Base-by-base conservation (phyloP, 2,888 invertebrate genomes). In the Eupithecia exiguata region DNA sequence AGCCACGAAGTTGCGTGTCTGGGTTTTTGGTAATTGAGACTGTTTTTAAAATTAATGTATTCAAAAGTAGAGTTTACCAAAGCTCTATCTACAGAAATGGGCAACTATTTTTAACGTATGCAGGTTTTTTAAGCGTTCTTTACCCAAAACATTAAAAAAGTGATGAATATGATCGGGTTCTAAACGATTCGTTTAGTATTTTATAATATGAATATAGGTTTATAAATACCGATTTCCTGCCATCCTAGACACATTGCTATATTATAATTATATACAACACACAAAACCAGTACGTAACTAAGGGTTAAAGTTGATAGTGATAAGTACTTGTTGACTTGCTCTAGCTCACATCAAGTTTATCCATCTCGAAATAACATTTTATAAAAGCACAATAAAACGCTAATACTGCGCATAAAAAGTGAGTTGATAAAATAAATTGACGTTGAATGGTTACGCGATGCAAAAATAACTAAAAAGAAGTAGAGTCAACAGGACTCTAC, bases 371-470 rank as follows among this genome's bases (percentile, higher is more conserved):
- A 63, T 63, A 63, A 36, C 36, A 35, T 35, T 62, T 69, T 70
- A 70, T 70, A 70, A 73, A 69, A 70, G 58, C 18, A 36, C 35
- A 49, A 65, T 72, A 66, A 73, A 73, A 73, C 18, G 10, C 30
- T 61, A 43, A 66, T 49, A 49, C 21, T 12, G 18, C 40, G 67
- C 62, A 62, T 70, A 62, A 66, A 66, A 73, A 73, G 53, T 67
- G 62, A 43, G 38, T 40, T 53, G 62, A 58, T 70, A 74, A 74
- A 70, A 71, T 68, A 65, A 70, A 70, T 68, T 70, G 40, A 43
- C 70, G 25, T 74, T 68, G 25, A 68, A 74, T 25, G 49, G 30
- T 61, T 62, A n/a, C n/a, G 21, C 35, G 21, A 16, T 58, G 67
- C 43, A 43, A 71, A 70, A 61, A 21, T 38, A 7, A 3, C 30